Conservation (phyloP, 2,113 vertebrate species). For the Stegostoma tigrinum region DNA sequence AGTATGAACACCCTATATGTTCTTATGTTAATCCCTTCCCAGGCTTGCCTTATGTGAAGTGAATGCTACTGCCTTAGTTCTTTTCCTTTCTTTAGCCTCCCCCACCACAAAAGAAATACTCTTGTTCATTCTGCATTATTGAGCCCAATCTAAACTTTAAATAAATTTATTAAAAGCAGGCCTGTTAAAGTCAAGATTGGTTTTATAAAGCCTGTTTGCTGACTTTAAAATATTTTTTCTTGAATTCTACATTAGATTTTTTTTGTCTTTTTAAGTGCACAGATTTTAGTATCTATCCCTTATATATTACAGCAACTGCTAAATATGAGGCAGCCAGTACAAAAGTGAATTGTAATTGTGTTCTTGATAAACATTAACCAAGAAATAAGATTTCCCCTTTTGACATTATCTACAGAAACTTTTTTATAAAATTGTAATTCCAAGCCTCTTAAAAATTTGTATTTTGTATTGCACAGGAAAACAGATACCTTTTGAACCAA, state of each 20-base stretch:
- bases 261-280: neutral
- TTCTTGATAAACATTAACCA: neutral
- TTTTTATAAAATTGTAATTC: neutral
- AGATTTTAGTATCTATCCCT: neutral
- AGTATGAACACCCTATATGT: neutral
- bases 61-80: neutral
- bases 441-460: neutral
- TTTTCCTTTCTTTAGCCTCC: neutral
- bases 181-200: too few species aligned
- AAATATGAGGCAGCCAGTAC: neutral
- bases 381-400: neutral
- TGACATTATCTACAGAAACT: neutral
- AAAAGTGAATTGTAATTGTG: neutral
- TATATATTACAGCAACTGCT: neutral
- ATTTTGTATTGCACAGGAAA: neutral
- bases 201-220: neutral
- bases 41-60: neutral
- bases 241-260: neutral
- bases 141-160: neutral
- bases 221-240: neutral
- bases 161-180: neutral
- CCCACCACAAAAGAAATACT: neutral
- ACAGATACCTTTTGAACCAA: constrained; percentile 2
- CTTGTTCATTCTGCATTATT: neutral
- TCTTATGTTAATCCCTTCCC: neutral